Base-by-base conservation (phyloP, 1,140 invertebrate genomes). In the Pogonognathellus flavescens region DNA sequence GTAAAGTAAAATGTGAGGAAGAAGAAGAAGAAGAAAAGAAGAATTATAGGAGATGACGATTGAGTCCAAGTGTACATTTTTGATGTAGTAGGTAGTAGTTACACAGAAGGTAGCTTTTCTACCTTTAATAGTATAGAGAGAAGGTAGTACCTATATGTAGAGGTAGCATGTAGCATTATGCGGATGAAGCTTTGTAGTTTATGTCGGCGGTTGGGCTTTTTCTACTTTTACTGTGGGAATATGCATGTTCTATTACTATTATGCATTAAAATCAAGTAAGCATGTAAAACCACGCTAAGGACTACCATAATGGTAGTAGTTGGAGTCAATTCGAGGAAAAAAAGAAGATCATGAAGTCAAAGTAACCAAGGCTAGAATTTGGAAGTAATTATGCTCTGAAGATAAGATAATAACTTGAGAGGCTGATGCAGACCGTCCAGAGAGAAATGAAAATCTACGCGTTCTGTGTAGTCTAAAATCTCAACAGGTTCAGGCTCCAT, bases 351-450 rank as follows among this genome's bases (percentile, higher is more conserved):
- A 60, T 82, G 80, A 84, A 80, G 53, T 72, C 55, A 59, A 50
- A 22, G 62, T 20, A 52, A 84, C 72, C 31, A 76, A 84, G 72
- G 52, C 70, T 84, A 84, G 84, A 84, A 84, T 84, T 84, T 84
- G 49, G 31, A 76, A 72, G 72, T 84, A 84, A 84, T 84, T 84
- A 84, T 84, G 60, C 84, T 84, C 70, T 76, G 52, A 84, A 76
- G 84, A 84, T 76, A 72, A 72, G 57, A 55, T 80, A 84, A 80
- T 80, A 80, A 80, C 70, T 66, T 41, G n/a, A 53, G 22, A 82
- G 57, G 50, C 9, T 25, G 20, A 14, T 70, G 70, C 31, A 41
- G 70, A 18, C 31, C 11, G 53, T 49, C n/a, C 70, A 76, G 11
- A 31, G 70, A 41, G 31, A 41, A 41, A 41, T 41, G 6, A 41